These are phyloP conservation scores for Eurosta solidaginis DNA, from an alignment of 1,140 invertebrate species.

Conservation along the genomic window DNA sequence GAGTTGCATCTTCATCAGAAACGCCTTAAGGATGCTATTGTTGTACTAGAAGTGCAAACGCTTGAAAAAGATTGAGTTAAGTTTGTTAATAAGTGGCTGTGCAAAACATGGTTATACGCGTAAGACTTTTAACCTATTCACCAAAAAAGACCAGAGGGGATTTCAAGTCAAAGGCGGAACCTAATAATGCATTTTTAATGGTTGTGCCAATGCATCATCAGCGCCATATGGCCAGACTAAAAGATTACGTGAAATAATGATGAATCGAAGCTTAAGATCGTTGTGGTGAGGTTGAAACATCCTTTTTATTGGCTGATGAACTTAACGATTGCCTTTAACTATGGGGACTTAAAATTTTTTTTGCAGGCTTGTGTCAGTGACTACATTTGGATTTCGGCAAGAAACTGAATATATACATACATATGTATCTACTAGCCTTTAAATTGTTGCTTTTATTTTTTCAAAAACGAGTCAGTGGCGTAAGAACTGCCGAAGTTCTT, in stretches of 20 bases:
- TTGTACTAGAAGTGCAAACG: conserved; percentile 74
- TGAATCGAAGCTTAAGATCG: conserved; percentile 86
- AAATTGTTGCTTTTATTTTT: neutral
- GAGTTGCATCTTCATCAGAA: no score
- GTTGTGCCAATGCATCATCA: conserved; percentile 80
- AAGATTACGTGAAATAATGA: conserved; percentile 69
- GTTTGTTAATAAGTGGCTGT: conserved; percentile 78
- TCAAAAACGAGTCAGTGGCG: conserved; percentile 72
- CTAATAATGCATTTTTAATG: conserved; percentile 85
- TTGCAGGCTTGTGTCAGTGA: conserved; percentile 81
- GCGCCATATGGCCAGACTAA: conserved; percentile 70
- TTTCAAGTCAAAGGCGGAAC: conserved; percentile 70
- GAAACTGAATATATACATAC: conserved; percentile 37
- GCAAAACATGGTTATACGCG: conserved; percentile 80
- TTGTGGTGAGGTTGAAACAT: conserved; percentile 74
- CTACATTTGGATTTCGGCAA: conserved; percentile 72
- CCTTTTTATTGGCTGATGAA: conserved; percentile 83
- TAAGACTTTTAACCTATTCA: conserved; percentile 82
- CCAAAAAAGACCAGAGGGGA: conserved; percentile 76
- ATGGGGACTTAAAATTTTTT: conserved; percentile 77
- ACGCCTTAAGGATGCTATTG: conserved; percentile 74
- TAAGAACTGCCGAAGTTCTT: conserved; percentile 71
- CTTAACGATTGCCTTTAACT: conserved; percentile 71
- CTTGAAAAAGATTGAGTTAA: conserved; percentile 75
- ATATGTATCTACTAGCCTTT: neutral